These are phyloP conservation scores for Pseudotriccus pelzelni DNA, from an alignment of 2,797 vertebrate species.

Conservation along the genomic window DNA sequence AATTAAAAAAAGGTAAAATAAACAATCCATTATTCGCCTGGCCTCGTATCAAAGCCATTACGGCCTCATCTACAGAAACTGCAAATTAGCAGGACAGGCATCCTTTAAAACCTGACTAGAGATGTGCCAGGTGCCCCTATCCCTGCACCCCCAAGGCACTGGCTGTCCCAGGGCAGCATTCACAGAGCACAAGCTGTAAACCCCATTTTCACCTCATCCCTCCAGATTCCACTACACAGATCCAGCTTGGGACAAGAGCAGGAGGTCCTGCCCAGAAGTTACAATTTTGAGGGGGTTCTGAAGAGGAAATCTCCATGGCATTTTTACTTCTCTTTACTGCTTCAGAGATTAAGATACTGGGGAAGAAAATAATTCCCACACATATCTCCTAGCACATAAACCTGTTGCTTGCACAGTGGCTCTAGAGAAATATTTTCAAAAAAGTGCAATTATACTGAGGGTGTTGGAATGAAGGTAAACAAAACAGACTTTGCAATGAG, in stretches of 20 bases:
- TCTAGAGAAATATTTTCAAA: not conserved
- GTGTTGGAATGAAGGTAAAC: not conserved
- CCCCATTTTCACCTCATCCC: accelerated
- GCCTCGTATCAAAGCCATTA: not conserved
- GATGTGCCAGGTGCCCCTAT: no score
- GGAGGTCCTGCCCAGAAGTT: not conserved
- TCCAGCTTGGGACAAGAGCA: not conserved
- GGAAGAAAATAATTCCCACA: not conserved
- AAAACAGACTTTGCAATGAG: not conserved
- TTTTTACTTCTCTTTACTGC: not conserved
- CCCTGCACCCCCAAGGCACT: not conserved
- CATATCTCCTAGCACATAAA: not conserved
- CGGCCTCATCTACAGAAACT: not conserved
- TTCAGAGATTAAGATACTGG: not conserved
- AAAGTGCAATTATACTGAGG: not conserved
- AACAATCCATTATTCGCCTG: not conserved
- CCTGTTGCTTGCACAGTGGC: not conserved
- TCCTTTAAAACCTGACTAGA: not conserved
- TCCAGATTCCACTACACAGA: not conserved
- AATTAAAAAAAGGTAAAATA: not conserved
- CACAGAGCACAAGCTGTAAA: not conserved
- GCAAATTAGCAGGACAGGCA: not conserved
- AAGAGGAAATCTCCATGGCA: not conserved
- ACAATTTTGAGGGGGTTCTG: not conserved
- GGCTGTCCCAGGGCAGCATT: not conserved